Percentiles rank a stretch among this genome's conserved stretches.
Evolutionary conservation across 2,888 invertebrate species (phyloP).

Genomic region (Hoplodrina ambigua): DNA sequence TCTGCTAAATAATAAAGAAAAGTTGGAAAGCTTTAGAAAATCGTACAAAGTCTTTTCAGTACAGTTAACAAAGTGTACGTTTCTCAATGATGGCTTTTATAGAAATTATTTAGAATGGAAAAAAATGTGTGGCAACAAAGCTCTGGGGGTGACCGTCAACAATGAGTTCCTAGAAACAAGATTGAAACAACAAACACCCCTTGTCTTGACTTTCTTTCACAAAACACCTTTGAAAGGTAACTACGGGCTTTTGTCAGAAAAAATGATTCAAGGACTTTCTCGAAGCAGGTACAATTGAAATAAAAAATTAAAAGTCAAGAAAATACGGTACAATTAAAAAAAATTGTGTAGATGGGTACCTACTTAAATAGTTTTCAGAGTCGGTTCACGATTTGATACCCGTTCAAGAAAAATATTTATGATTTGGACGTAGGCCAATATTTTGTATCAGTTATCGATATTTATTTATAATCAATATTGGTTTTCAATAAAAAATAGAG

Average conservation of each 20-base stretch:
- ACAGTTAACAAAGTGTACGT: constrained; percentile 23
- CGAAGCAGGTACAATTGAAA: neutral
- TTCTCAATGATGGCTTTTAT: constrained; percentile 20
- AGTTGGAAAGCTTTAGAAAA: constrained; percentile 29
- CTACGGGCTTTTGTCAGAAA: constrained; percentile 17
- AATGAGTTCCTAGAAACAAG: constrained; percentile 33
- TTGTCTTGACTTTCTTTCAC: constrained; percentile 46
- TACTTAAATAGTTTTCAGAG: constrained; percentile 40
- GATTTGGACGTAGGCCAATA: constrained; percentile 68
- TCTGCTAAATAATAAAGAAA: constrained; percentile 13
- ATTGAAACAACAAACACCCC: constrained; percentile 48
- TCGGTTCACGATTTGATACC: constrained; percentile 50
- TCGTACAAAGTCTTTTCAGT: constrained; percentile 23
- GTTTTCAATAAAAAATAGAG: constrained; percentile 47
- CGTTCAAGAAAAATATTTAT: constrained; percentile 67
- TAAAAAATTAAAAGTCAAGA: neutral
- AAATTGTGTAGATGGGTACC: neutral
- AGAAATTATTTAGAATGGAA: constrained; percentile 31
- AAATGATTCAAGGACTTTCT: constrained; percentile 11
- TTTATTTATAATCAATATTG: constrained; percentile 64
- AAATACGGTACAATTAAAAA: constrained; percentile 12
- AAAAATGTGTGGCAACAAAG: constrained; percentile 28
- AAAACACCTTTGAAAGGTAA: constrained; percentile 26
- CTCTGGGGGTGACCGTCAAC: constrained; percentile 10
- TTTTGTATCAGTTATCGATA: constrained; percentile 64